Conservation (phyloP, 2,888 invertebrate species). For the Latrodectus elegans region DNA sequence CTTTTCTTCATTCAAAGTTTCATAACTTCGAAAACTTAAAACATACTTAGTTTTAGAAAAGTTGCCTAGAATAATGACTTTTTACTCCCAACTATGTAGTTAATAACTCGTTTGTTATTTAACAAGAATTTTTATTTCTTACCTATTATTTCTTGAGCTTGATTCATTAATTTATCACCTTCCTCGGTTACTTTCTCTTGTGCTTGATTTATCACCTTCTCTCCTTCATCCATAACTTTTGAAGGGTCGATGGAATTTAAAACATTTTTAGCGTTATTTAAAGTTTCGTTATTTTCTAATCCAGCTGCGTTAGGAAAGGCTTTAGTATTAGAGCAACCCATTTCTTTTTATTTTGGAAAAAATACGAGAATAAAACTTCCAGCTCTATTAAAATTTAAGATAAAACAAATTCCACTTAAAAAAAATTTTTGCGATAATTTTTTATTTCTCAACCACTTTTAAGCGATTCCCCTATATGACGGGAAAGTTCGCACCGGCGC, state of each 20-base stretch:
- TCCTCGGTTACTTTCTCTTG: slow-evolving; percentile 21
- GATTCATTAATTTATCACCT: slow-evolving; percentile 43
- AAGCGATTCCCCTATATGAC: not conserved
- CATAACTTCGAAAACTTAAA: too few relatives aligned
- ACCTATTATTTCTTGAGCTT: slow-evolving; percentile 54
- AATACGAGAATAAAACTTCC: not conserved
- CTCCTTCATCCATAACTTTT: slow-evolving; percentile 39
- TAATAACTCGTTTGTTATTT: too few relatives aligned
- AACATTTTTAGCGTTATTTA: slow-evolving; percentile 54
- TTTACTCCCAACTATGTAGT: too few relatives aligned
- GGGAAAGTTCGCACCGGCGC: not conserved
- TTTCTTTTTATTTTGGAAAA: not conserved
- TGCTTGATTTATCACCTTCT: slow-evolving; percentile 18
- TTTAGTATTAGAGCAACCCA: slow-evolving; percentile 63
- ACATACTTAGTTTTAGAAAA: too few relatives aligned
- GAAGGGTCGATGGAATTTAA: slow-evolving; percentile 48
- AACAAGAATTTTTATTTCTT: not conserved
- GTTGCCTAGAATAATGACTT: too few relatives aligned
- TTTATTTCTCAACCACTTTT: not conserved
- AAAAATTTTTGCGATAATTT: not conserved
- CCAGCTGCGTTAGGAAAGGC: slow-evolving; percentile 25
- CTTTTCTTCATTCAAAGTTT: too few relatives aligned
- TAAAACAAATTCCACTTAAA: not conserved
- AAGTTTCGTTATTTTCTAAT: slow-evolving; percentile 30
- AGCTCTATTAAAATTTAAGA: not conserved